phyloP scores from a whole-genome alignment of 2,888 invertebrate genomes.

The Bedellia somnulentella region DNA sequence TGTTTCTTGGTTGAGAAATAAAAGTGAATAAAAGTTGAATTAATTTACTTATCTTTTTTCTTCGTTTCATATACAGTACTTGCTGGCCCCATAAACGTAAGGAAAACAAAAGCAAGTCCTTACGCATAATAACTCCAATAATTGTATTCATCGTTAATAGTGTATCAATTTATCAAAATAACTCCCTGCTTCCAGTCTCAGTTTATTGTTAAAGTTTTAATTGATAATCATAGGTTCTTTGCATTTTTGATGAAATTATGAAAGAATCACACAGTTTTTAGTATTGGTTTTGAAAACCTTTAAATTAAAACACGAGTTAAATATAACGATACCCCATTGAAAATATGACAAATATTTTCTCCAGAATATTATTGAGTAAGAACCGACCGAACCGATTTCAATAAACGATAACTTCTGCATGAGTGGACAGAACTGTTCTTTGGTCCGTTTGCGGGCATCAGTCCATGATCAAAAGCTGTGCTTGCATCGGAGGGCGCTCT shows the following conservation, averaged over 20 bases:
- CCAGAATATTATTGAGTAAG: not conserved
- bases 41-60: too few relatives aligned
- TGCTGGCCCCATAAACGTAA: too few relatives aligned
- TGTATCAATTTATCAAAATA: not conserved
- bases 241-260: not conserved
- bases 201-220: too few relatives aligned
- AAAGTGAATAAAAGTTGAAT: too few relatives aligned
- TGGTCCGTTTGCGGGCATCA: conserved; percentile 20
- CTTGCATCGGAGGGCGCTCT: too few relatives aligned
- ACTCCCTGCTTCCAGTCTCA: not conserved
- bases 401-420: conserved; percentile 47
- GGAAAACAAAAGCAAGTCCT: too few relatives aligned
- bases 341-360: not conserved
- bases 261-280: not conserved
- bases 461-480: conserved; percentile 21
- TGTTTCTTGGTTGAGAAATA: too few relatives aligned
- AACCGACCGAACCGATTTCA: conserved; percentile 28
- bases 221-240: not conserved
- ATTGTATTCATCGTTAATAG: too few relatives aligned
- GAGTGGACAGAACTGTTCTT: conserved; percentile 20
- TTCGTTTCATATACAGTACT: too few relatives aligned
- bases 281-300: too few relatives aligned
- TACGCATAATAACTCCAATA: too few relatives aligned
- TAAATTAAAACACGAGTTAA: too few relatives aligned
- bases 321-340: not conserved